Conservation (phyloP, 2,888 invertebrate genomes). For the Rhamphomyia laevipes region DNA sequence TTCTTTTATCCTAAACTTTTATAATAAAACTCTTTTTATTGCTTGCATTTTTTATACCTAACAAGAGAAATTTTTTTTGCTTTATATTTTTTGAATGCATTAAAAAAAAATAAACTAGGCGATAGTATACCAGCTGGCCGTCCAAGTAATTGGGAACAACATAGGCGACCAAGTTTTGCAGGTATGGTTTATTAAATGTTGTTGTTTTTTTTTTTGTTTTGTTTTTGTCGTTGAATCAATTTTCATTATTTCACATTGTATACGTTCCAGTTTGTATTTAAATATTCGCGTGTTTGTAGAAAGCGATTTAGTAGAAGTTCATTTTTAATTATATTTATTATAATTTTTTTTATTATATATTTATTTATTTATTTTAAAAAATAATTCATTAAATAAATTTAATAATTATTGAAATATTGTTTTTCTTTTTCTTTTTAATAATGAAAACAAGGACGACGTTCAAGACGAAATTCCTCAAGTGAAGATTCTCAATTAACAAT, state of each 20-base stretch:
- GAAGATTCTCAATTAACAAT: slow-evolving; percentile 85
- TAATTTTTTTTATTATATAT: too few relatives aligned
- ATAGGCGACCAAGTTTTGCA: slow-evolving; percentile 58
- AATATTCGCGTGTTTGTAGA: too few relatives aligned
- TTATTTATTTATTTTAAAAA: too few relatives aligned
- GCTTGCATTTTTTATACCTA: not conserved
- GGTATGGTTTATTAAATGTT: slow-evolving; percentile 36
- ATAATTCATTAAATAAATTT: too few relatives aligned
- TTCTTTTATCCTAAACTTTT: not conserved
- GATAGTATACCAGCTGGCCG: slow-evolving; percentile 61
- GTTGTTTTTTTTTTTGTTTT: slow-evolving; percentile 2
- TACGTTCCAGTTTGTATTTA: too few relatives aligned
- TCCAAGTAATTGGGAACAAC: slow-evolving; percentile 75
- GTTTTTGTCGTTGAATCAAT: not conserved
- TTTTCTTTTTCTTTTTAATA: too few relatives aligned
- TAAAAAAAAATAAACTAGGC: slow-evolving; percentile 19
- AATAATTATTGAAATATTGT: too few relatives aligned
- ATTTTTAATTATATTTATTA: too few relatives aligned
- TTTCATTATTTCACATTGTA: too few relatives aligned
- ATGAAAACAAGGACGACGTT: slow-evolving; percentile 53
- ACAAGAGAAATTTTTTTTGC: not conserved
- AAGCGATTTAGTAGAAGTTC: too few relatives aligned
- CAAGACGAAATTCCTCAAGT: slow-evolving; percentile 68
- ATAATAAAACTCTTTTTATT: not conserved
- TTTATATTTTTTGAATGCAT: not conserved